Conservation (phyloP, 2,888 invertebrate genomes). For the Odontocolon sp. region DNA sequence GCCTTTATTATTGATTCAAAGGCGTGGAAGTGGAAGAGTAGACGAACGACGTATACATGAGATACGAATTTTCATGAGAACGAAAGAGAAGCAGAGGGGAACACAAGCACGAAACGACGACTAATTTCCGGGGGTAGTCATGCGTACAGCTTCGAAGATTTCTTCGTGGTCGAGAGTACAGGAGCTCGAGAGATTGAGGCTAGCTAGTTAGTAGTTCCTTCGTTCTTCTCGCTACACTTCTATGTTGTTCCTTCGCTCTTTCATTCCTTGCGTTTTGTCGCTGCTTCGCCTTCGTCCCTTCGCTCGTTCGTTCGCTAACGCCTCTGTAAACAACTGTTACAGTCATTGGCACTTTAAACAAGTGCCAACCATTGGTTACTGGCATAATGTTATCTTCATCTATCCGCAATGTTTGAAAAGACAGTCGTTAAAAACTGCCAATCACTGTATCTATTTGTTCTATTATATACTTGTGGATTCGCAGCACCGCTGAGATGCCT, state of each 20-base stretch:
- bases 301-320: constrained; percentile 20
- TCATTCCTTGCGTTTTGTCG: constrained; percentile 34
- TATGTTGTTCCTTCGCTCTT: constrained; percentile 9
- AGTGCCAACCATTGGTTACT: no score
- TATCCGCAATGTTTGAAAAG: no score
- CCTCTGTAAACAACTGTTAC: not conserved
- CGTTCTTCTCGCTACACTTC: constrained; percentile 1
- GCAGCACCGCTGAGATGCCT: not conserved
- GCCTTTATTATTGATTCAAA: not conserved
- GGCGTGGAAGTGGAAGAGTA: constrained; percentile 30
- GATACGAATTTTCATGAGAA: constrained; percentile 45
- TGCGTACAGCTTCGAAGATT: constrained; percentile 61
- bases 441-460: no score
- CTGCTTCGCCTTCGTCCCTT: constrained; percentile 41
- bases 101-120: constrained; percentile 55
- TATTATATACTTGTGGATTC: no score
- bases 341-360: no score
- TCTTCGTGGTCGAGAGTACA: constrained; percentile 54
- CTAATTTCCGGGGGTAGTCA: constrained; percentile 68
- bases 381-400: no score
- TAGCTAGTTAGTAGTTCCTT: constrained; percentile 45
- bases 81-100: constrained; percentile 18
- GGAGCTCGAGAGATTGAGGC: constrained; percentile 20
- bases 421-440: no score
- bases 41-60: constrained; percentile 25